A percentile compares a stretch with the other conserved stretches of the same genome.
Conservation (phyloP, 2,797 vertebrate genomes). For the Eidolon dupreanum region DNA sequence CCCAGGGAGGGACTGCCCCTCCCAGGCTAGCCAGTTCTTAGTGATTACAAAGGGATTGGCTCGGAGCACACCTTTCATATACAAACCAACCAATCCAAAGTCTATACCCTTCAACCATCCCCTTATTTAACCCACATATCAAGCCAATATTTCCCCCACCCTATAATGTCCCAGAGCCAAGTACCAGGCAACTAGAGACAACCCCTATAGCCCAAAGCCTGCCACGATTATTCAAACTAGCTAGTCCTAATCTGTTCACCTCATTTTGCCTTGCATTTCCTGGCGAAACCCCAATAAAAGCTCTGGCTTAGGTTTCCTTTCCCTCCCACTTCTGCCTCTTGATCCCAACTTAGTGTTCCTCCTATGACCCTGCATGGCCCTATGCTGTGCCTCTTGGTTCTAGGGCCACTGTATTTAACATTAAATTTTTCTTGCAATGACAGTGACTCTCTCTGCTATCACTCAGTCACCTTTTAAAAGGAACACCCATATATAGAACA, state of each 20-base stretch:
- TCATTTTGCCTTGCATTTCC: neutral
- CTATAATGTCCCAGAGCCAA: neutral
- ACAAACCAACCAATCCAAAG: neutral
- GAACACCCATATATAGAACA: neutral
- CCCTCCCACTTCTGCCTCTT: neutral
- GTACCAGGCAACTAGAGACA: neutral
- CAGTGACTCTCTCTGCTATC: neutral
- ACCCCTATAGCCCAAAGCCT: neutral
- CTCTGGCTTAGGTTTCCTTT: fast-evolving
- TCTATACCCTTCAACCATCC: neutral
- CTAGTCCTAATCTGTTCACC: neutral
- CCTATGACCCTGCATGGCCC: neutral
- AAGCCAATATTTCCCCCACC: neutral
- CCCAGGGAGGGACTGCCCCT: neutral
- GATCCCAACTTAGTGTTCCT: neutral
- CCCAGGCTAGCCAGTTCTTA: neutral
- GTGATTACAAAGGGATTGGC: neutral
- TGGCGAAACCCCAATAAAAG: fast-evolving
- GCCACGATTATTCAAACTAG: neutral
- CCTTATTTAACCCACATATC: neutral
- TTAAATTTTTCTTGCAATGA: neutral
- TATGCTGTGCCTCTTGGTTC: neutral
- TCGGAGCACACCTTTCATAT: neutral
- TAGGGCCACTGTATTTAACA: neutral
- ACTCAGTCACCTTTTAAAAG: neutral